Conservation (phyloP, 2,113 vertebrate species). For the Tragelaphus imberbis region DNA sequence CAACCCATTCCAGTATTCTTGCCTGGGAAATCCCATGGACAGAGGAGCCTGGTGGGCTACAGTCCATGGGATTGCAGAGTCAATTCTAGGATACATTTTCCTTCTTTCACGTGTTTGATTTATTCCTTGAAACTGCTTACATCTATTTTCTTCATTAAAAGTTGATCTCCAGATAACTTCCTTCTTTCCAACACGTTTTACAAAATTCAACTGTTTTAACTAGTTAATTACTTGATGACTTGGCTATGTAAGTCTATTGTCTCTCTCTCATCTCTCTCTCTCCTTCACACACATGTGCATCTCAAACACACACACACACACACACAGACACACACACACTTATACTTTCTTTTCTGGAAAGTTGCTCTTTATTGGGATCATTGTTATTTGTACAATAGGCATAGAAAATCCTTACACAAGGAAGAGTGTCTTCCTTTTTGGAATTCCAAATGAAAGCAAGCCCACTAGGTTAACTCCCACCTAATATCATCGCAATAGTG, state of each 20-base stretch:
- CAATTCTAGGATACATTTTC: background rate
- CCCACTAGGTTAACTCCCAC: background rate
- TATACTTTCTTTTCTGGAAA: background rate
- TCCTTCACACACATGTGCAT: fast-evolving
- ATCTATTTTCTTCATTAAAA: background rate
- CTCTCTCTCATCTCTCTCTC: background rate
- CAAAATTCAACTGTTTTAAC: background rate
- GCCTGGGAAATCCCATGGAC: background rate
- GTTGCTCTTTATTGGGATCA: background rate
- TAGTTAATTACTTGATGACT: background rate
- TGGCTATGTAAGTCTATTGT: background rate
- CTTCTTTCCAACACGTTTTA: background rate
- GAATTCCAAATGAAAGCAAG: background rate
- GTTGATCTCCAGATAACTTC: background rate
- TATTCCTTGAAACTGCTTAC: background rate
- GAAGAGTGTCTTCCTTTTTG: background rate
- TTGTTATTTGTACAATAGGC: background rate
- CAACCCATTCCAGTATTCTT: background rate
- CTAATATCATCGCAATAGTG: background rate
- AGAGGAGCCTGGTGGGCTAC: background rate
- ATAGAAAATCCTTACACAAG: background rate
- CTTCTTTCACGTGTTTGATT: background rate
- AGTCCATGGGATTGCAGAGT: background rate
- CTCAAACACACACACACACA: background rate
- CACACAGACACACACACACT: background rate